Evolutionary conservation across 2,797 vertebrate genomes (phyloP).

Genomic region (Otus scops): DNA sequence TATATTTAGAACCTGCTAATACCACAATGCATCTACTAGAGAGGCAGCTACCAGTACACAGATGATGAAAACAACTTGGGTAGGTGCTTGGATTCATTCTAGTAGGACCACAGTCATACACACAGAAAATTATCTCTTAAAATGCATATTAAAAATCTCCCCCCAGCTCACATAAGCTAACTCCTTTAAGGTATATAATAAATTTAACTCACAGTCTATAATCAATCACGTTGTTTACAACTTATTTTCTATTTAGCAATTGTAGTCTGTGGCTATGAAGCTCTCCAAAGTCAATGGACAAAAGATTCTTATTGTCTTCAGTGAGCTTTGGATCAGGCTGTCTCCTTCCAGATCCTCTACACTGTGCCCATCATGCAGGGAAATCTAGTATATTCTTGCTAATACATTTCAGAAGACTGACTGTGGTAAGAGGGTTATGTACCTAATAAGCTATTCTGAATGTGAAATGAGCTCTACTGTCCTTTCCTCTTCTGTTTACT

Average conservation of each 20-base stretch:
- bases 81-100: background rate
- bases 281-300: constrained; percentile 1
- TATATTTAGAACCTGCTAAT: background rate
- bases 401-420: background rate
- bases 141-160: background rate
- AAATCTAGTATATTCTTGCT: background rate
- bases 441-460: constrained; percentile 21
- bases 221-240: background rate
- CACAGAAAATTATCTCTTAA: background rate
- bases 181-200: background rate
- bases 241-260: background rate
- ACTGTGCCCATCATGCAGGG: background rate
- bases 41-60: background rate
- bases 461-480: constrained; percentile 28
- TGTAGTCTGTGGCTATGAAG: background rate
- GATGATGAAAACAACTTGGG: background rate
- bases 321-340: background rate
- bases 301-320: background rate
- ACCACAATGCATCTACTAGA: background rate
- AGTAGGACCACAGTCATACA: background rate
- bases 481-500: constrained; percentile 25
- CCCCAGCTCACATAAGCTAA: background rate
- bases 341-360: background rate
- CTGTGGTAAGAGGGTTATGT: constrained; percentile 1
- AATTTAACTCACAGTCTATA: background rate